Evolutionary conservation across 2,797 vertebrate genomes (phyloP).

Genomic region (Cephalopachus bancanus): DNA sequence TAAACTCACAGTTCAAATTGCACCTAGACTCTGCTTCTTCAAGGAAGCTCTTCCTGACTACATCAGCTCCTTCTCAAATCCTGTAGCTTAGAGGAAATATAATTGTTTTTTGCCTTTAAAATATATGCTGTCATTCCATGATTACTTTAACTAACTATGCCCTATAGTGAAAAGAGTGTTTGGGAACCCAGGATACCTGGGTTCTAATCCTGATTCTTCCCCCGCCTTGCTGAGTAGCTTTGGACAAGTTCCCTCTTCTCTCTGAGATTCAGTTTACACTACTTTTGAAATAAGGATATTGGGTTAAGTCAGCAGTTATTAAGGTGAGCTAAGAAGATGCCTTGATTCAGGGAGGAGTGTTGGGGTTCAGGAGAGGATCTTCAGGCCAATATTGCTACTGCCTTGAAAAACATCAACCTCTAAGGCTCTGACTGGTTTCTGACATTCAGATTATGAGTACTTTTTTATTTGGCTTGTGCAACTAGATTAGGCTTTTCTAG

Average conservation of each 20-base stretch:
- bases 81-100: background rate
- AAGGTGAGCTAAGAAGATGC: background rate
- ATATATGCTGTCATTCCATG: background rate
- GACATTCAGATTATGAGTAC: background rate
- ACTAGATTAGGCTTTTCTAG: background rate
- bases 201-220: background rate
- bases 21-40: background rate
- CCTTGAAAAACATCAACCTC: background rate
- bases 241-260: background rate
- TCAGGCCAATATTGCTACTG: too few relatives aligned
- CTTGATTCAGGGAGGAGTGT: too few relatives aligned
- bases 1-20: background rate
- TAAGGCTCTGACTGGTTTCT: background rate
- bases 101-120: background rate
- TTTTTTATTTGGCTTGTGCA: background rate
- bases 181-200: background rate
- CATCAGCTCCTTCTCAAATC: background rate
- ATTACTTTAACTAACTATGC: too few relatives aligned
- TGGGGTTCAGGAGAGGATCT: background rate
- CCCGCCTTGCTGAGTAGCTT: background rate
- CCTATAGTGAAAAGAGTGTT: background rate
- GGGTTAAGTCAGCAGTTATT: background rate
- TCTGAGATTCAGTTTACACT: background rate
- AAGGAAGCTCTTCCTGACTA: background rate
- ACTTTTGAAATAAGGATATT: background rate